phyloP scores from a whole-genome alignment of 2,113 vertebrate species.

The Colistium nudipinnis region DNA sequence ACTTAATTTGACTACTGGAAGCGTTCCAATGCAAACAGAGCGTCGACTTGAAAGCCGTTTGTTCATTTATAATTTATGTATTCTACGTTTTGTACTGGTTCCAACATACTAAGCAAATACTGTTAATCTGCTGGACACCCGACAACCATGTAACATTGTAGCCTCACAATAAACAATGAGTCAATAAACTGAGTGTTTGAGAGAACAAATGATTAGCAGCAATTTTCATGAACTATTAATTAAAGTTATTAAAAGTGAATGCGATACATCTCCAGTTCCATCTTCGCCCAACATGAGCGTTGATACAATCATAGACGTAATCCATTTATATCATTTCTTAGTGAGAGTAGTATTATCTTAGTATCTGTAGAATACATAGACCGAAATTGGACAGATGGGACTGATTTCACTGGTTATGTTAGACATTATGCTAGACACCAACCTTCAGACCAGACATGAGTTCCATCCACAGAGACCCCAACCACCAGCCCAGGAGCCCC shows the following conservation, averaged over 20 bases:
- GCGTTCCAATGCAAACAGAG: too few species aligned
- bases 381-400: too few species aligned
- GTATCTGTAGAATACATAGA: too few species aligned
- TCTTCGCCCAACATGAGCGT: background rate
- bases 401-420: too few species aligned
- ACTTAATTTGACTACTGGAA: background rate
- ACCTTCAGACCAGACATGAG: constrained; percentile 94
- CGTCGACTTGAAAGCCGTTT: too few species aligned
- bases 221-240: background rate
- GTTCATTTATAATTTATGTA: background rate
- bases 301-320: background rate
- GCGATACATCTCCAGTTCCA: background rate
- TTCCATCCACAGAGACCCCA: constrained; percentile 94
- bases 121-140: background rate
- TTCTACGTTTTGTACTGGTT: too few species aligned
- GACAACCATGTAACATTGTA: too few species aligned
- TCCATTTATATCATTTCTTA: too few species aligned
- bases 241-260: background rate
- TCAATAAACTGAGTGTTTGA: too few species aligned
- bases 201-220: background rate
- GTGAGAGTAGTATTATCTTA: too few species aligned
- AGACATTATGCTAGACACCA: too few species aligned
- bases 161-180: background rate
- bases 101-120: background rate
- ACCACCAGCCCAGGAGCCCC: constrained; percentile 92